Base-by-base conservation (phyloP, 1,140 invertebrate genomes). In the Phthorimaea operculella region DNA sequence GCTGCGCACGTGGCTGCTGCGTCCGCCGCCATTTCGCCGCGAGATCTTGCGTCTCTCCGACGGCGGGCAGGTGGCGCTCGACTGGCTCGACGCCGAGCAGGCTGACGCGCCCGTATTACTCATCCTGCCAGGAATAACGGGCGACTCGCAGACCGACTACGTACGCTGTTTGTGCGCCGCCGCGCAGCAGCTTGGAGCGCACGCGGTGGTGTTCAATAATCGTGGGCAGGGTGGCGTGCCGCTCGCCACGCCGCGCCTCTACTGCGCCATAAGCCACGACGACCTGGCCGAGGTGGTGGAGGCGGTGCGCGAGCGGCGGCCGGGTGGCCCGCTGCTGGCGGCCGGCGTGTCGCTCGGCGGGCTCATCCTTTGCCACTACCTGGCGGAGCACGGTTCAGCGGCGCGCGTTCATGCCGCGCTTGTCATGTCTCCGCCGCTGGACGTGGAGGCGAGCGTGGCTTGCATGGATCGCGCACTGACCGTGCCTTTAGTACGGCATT, bases 261-360 rank as follows among this genome's bases (percentile, higher is more conserved):
- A 96, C 79, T 94, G 92, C 79, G 94, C 94, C 34, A 86, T 93
- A 33, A 93, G 94, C 77, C 90, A 88, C 75, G 93, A 92, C 59
- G 95, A 97, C 85, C 85, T 96, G 50, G 87, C 88, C 6, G 91
- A 92, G 83, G 93, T 94, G 52, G 82, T 96, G 33, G 81, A 87
- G 14, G 90, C 94, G 76, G 90, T 96, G 51, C 88, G 88, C 44
- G 82, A 81, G 54, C 85, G 79, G 44, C 87, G 89, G 90, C 90
- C 54, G n/a, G n/a, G n/a, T n/a, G 87, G 89, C 15, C 90, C 90
- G 55, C 80, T 96, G 44, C 90, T 92, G 51, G 94, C 91, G 12
- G 90, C 90, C 8, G 95, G 94, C 15, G 91, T 96, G 58, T 96
- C 94, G 12, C 91, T 96, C 84, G 95, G 95, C 76, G 91, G 91